Base-by-base conservation (phyloP, 2,888 invertebrate genomes). In the Phorcus lineatus region DNA sequence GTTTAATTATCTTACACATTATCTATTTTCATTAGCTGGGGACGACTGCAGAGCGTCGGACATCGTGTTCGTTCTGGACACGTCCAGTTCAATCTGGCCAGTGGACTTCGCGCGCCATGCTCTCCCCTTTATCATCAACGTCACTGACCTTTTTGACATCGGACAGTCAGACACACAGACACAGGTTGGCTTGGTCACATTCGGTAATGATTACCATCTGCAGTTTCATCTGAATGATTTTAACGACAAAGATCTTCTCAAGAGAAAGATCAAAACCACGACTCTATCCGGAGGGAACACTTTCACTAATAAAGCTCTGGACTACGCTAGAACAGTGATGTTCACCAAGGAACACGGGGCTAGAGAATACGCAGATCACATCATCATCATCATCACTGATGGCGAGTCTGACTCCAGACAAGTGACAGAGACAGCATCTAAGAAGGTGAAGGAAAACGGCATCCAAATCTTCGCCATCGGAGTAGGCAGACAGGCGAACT, bases 71-170 rank as follows among this genome's bases (percentile, higher is more conserved):
- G 82, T 88, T 6, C 79, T 89, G 55, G 88, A 88, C 80, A 86
- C 88, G 6, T 91, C 91, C 1, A 86, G 83, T 31, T 91, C 90
- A 74, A 91, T 91, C 47, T 90, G 89, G 89, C 78, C 67, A 0
- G 79, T 79, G 0, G 88, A 92, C 80, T 92, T 90, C 81, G 80
- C 75, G 9, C 83, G 85, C 17, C 90, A 90, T 79, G 80, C 82
- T 19, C 80, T 86, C 4, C 74, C 76, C 9, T 91, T 91, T 78
- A 86, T 91, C 17, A 79, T 84, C 24, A 81, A 86, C 31, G 87
- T 91, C 13, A 83, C 86, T 6, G 77, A 82, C 7, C 76, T 84
- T 47, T 88, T 90, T 66, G 86, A 90, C 80, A 85, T 90, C 13
- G 88, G 88, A 9, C 84, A 86, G 11, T 80, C 82, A 0, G 53